Conservation (phyloP, 2,888 invertebrate species). For the Sepioteuthis lessoniana region DNA sequence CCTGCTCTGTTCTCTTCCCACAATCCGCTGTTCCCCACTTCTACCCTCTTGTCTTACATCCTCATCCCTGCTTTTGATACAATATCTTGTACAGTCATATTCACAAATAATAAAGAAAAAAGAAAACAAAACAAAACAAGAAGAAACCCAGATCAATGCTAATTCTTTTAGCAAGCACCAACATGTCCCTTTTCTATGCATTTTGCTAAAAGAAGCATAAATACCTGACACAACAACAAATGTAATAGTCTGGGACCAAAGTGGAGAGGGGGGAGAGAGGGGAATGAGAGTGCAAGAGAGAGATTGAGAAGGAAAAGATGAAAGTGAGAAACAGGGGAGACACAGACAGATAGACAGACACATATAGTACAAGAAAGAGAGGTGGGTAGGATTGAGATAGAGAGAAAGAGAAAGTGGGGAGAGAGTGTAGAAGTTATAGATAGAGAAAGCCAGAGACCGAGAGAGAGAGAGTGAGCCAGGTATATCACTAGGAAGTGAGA, state of each 20-base stretch:
- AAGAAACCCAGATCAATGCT: neutral
- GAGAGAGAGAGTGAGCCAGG: too few relatives aligned
- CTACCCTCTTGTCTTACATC: neutral
- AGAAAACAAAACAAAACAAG: too few relatives aligned
- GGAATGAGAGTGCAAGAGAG: too few relatives aligned
- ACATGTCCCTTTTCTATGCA: neutral
- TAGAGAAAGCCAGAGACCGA: too few relatives aligned
- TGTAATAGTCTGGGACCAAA: conserved; percentile 33
- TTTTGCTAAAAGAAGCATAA: neutral
- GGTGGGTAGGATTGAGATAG: too few relatives aligned
- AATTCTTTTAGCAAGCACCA: neutral
- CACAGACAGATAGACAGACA: too few relatives aligned
- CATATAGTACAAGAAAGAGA: too few relatives aligned
- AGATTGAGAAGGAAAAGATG: too few relatives aligned
- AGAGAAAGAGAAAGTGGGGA: too few relatives aligned
- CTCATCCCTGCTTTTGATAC: neutral
- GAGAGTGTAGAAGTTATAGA: too few relatives aligned
- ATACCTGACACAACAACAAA: neutral
- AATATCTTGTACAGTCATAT: neutral
- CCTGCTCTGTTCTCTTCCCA: neutral
- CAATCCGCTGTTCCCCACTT: neutral
- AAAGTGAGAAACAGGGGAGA: too few relatives aligned
- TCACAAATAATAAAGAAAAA: neutral
- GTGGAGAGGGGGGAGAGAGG: neutral
- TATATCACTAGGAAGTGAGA: too few relatives aligned